These are phyloP conservation scores for Premnoplex brunnescens DNA, from an alignment of 2,797 vertebrate genomes.

Conservation along the genomic window DNA sequence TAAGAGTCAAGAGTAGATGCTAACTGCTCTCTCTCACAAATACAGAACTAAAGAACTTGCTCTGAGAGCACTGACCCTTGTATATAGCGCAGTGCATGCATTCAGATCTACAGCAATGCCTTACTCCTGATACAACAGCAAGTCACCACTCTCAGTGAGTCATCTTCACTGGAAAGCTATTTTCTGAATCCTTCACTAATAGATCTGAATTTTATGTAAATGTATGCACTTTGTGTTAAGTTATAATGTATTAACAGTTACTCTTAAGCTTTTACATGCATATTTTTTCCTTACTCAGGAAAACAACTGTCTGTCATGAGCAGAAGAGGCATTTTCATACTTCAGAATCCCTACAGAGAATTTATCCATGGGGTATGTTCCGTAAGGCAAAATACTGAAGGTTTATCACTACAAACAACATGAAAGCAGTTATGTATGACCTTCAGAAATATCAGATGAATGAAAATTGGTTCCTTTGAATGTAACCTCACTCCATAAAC, in stretches of 20 bases:
- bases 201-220: not conserved
- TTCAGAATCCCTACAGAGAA: not conserved
- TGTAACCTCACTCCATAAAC: not conserved
- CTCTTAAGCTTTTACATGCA: not conserved
- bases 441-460: not conserved
- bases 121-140: not conserved
- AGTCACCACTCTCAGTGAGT: not conserved
- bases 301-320: not conserved
- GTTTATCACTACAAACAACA: not conserved
- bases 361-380: not conserved
- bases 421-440: not conserved
- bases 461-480: not conserved
- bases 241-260: not conserved
- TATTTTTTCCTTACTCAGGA: not conserved
- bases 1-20: not conserved
- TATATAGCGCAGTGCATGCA: not conserved
- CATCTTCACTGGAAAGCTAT: not conserved
- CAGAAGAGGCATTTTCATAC: not conserved
- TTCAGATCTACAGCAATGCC: not conserved
- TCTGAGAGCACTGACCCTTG: not conserved
- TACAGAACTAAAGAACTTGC: not conserved
- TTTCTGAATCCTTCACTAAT: not conserved
- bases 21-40: not conserved
- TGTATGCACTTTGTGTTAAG: not conserved
- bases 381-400: not conserved